Base-by-base conservation (phyloP, 2,113 vertebrate species). In the Gasterosteus aculeatus region DNA sequence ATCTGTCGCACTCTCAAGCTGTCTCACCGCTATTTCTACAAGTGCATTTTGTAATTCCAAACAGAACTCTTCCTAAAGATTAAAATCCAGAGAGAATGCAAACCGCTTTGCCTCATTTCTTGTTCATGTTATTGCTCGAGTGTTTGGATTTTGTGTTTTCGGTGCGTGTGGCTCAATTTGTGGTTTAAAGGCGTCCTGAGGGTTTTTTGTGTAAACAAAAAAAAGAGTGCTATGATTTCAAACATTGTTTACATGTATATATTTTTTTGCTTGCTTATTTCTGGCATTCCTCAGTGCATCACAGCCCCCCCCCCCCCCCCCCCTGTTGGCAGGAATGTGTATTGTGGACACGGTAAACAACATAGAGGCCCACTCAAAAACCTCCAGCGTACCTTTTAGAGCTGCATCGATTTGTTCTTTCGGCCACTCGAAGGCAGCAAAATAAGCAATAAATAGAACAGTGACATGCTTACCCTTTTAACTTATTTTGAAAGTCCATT, bases 81-180 rank as follows among this genome's bases (percentile, higher is more conserved):
- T 94, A 95, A 95, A 94, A 92, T 89, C 77, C 90, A 94, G 93
- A 94, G 94, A 95, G 94, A 94, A 95, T 94, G 94, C 94, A 93
- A 81, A 77, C 77, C 7, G 60, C 38, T 47, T 53, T 41, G 82
- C 39, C 75, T 89, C 58, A 16, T 77, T 80, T 89, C 78, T 83
- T 80, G n/a, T 71, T 57, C 41, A 0, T n/a, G 5, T 41, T 41
- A 4, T n/a, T 69, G 2, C 19, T 67, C 18, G 14, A 16, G 11
- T 42, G 64, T 54, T 46, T 22, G 31, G 8, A 2, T 10, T 51
- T 29, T 59, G 51, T 53, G 15, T 7, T 26, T 39, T 31, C 12
- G 10, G 60, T 22, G 44, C 73, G 15, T 14, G 2, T 33, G 41
- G 35, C 33, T 58, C n/a, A 29, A 5, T 15, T n/a, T 42, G n/a